Evolutionary conservation across 2,797 vertebrate genomes (phyloP).

Genomic region (Molossus alvarezi): DNA sequence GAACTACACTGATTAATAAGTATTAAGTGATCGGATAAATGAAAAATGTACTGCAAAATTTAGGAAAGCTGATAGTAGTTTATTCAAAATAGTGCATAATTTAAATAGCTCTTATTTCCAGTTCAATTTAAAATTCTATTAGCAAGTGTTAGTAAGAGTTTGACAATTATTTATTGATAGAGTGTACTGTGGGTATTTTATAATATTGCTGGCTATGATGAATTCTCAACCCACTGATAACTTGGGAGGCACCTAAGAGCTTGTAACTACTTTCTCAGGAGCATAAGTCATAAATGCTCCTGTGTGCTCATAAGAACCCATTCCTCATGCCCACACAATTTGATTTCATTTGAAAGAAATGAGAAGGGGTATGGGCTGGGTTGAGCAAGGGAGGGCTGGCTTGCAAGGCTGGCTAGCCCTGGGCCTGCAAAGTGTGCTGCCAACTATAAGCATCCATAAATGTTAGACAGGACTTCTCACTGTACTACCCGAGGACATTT

Average conservation of each 20-base stretch:
- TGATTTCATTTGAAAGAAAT: neutral
- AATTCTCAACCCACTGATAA: conserved; percentile 29
- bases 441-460: neutral
- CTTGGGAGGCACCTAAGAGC: neutral
- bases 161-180: neutral
- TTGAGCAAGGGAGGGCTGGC: neutral
- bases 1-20: conserved; percentile 41
- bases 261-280: neutral
- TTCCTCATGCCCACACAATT: neutral
- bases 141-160: conserved; percentile 60
- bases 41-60: conserved; percentile 54
- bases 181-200: conserved; percentile 17
- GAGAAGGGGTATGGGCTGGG: no score
- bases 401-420: neutral
- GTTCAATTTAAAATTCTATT: conserved; percentile 72
- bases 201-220: conserved; percentile 11
- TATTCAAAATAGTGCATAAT: conserved; percentile 67
- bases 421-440: neutral
- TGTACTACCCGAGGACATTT: neutral
- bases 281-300: neutral
- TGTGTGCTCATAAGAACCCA: neutral
- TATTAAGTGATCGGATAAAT: conserved; percentile 24
- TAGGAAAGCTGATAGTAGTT: neutral
- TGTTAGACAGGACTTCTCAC: neutral
- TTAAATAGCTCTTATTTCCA: conserved; percentile 65